These are phyloP conservation scores for Hemichromis elongatus DNA, from an alignment of 2,113 vertebrate genomes.

Conservation along the genomic window DNA sequence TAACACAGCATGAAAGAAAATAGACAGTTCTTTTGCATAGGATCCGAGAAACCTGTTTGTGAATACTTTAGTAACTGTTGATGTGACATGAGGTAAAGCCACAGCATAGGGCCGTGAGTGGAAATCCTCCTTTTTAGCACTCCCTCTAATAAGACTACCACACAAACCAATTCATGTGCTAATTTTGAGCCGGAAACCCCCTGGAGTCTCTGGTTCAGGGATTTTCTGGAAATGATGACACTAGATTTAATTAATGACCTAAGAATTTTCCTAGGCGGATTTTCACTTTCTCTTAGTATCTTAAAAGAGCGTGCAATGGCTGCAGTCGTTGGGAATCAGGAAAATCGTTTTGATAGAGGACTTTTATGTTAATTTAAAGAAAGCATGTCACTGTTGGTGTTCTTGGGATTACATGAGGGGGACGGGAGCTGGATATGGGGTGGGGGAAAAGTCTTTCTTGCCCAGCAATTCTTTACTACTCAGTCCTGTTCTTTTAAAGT, in stretches of 20 bases:
- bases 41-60: neutral
- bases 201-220: conserved; percentile 14
- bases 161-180: conserved; percentile 58
- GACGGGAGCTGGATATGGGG: neutral
- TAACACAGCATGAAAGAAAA: neutral
- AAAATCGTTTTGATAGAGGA: neutral
- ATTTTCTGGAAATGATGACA: conserved; percentile 40
- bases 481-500: neutral
- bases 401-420: neutral
- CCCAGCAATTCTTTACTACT: neutral
- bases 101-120: neutral
- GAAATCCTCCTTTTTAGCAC: conserved; percentile 16
- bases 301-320: neutral
- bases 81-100: neutral
- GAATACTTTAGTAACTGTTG: neutral
- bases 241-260: conserved; percentile 20
- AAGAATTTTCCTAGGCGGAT: neutral
- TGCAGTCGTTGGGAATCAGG: neutral
- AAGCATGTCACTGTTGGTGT: neutral
- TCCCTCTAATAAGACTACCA: conserved; percentile 27
- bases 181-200: conserved; percentile 55
- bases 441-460: neutral
- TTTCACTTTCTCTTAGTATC: neutral
- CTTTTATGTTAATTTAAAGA: neutral
- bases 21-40: neutral